Percentiles rank a stretch among this genome's conserved stretches.
Evolutionary conservation across 2,888 invertebrate genomes (phyloP).

Genomic region (Tenthredo notha): DNA sequence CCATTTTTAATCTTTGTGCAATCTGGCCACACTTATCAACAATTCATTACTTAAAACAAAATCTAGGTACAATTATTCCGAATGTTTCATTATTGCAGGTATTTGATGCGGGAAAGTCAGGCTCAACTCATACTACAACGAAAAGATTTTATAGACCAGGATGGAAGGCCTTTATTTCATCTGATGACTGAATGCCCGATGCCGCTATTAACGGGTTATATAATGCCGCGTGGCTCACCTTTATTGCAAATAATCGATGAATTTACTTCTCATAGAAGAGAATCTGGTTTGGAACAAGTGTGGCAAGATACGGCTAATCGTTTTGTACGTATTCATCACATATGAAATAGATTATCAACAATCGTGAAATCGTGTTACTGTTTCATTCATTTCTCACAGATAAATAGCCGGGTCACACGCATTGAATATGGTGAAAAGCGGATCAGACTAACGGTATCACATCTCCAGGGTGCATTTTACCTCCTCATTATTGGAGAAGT

Average conservation of each 20-base stretch:
- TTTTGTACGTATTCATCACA: not conserved
- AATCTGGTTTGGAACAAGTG: slow-evolving; percentile 1
- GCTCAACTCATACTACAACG: not conserved
- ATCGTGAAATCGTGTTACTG: not conserved
- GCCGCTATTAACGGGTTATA: not conserved
- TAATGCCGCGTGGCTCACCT: slow-evolving; percentile 7
- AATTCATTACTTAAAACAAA: not conserved
- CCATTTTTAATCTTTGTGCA: not conserved
- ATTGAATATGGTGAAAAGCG: not conserved
- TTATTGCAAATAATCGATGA: not conserved
- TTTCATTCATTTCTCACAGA: not conserved
- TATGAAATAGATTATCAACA: not conserved
- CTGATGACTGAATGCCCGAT: slow-evolving; percentile 24
- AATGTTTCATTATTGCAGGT: not conserved
- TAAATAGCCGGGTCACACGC: too few species aligned
- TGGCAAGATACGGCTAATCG: not conserved
- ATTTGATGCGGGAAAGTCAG: not conserved
- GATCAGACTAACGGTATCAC: not conserved
- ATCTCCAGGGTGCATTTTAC: slow-evolving; percentile 18
- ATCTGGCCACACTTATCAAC: too few species aligned
- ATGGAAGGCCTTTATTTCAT: slow-evolving; percentile 8
- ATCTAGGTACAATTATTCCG: not conserved
- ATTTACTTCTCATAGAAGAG: not conserved
- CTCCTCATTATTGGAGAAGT: not conserved
- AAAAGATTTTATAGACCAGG: not conserved